A percentile compares a stretch with the other conserved stretches of the same genome.
phyloP scores from a whole-genome alignment of 2,888 invertebrate species.

The Diploptera punctata region DNA sequence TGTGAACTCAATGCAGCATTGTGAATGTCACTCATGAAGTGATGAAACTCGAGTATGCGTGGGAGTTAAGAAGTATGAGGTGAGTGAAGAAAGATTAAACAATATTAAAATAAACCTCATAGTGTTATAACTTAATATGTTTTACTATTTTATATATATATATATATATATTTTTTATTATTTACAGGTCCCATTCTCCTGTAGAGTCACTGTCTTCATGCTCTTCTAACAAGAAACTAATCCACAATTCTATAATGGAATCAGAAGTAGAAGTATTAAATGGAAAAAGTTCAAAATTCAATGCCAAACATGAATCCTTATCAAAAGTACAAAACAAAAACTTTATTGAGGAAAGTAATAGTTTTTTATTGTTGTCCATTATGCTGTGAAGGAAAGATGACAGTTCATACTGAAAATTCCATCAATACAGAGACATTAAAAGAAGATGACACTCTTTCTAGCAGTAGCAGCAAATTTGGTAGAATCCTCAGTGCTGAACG shows the following conservation, averaged over 20 bases:
- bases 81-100: no score
- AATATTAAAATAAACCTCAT: no score
- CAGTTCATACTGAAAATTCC: background rate
- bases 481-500: no score
- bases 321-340: no score
- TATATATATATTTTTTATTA: background rate
- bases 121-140: no score
- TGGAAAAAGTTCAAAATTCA: background rate
- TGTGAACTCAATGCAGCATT: no score
- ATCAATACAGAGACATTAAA: background rate
- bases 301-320: background rate
- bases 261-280: background rate
- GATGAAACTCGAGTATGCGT: no score
- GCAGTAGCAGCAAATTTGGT: no score
- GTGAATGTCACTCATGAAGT: no score
- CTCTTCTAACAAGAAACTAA: background rate
- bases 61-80: no score
- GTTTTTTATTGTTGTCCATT: conserved; percentile 35
- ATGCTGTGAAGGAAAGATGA: conserved; percentile 32
- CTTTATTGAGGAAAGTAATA: no score
- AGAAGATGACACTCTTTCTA: background rate
- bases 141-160: no score
- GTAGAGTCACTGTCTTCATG: background rate
- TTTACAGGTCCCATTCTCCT: background rate
- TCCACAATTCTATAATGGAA: background rate